Conservation (phyloP, 2,113 vertebrate species). For the Lampris megalopsis region DNA sequence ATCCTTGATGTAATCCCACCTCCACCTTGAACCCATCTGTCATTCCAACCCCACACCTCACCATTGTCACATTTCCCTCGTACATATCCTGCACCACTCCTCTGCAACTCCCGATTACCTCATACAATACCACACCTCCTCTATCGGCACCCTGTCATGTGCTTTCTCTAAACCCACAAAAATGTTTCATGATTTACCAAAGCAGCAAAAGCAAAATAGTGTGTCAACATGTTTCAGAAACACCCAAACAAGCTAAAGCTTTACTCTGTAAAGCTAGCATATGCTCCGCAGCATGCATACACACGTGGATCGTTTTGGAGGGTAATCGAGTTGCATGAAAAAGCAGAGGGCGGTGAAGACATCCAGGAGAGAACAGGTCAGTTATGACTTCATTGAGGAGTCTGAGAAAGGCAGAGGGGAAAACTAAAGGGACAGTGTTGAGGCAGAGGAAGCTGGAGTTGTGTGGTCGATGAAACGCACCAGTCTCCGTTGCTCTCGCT, state of each 20-base stretch:
- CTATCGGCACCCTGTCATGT: too few relatives aligned
- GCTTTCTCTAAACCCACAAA: too few relatives aligned
- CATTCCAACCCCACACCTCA: too few relatives aligned
- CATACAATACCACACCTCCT: too few relatives aligned
- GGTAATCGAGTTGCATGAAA: slow-evolving; percentile 2
- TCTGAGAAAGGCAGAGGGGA: slow-evolving; percentile 21
- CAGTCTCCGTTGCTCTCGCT: slow-evolving; percentile 57
- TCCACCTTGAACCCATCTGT: too few relatives aligned
- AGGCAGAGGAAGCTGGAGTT: slow-evolving; percentile 24
- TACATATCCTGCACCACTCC: too few relatives aligned
- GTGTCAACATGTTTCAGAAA: not conserved
- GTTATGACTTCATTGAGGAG: slow-evolving; percentile 30
- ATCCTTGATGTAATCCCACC: too few relatives aligned
- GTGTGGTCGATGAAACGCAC: slow-evolving; percentile 61
- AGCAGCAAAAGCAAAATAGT: too few relatives aligned
- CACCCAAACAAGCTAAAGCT: not conserved
- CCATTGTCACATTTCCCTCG: too few relatives aligned
- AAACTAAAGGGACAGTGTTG: not conserved
- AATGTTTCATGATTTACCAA: too few relatives aligned
- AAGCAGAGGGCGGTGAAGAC: slow-evolving; percentile 2
- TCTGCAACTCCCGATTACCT: too few relatives aligned
- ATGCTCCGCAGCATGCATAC: not conserved
- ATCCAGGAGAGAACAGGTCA: slow-evolving; percentile 2
- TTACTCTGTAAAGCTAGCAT: not conserved
- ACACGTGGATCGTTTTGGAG: not conserved